Evolutionary conservation across 2,888 invertebrate genomes (phyloP), one percentile per base, ranked within the genome.

Genomic region (Choreutis nemorana): DNA sequence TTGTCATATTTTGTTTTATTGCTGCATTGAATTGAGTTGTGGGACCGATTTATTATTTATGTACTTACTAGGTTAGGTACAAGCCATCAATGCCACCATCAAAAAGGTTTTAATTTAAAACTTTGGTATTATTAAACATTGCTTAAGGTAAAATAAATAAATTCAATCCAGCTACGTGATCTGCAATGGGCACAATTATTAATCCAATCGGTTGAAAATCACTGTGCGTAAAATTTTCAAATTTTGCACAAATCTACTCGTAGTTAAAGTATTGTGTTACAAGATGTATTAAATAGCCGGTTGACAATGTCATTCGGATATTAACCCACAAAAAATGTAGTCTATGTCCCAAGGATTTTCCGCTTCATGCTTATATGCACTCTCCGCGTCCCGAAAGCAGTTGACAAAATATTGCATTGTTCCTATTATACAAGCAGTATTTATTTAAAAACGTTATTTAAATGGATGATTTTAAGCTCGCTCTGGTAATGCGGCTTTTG

Each of bases 351-450:
- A 71, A 73, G 78, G 78, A 78, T 78, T 78, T 78, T 78, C 77
- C 78, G 75, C 78, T 75, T 78, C 73, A 78, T 73, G 77, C 72
- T 64, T 65, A 50, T 55, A 47, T 77, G 78, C 71, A 70, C 78
- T 72, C 71, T 60, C 58, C 68, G 62, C 61, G 59, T 57, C 51
- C 57, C 66, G 55, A 60, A 65, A 70, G 66, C 78, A 78, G 78
- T 78, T 78, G 78, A 78, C 78, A 78, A 77, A 78, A 78, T 78
- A 78, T 78, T 75, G 70, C 64, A 77, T 78, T 78, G 78, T 78
- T 66, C 72, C 75, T 77, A 75, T 78, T 77, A 77, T 77, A 65
- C 66, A 54, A 56, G 49, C 58, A 59, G 75, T 78, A 78, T 78
- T 78, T 78, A 77, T 78, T 78, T 78, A 77, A 77, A 77, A 78